Base-by-base conservation (phyloP, 2,797 vertebrate species). In the Halcyon chelicuti region DNA sequence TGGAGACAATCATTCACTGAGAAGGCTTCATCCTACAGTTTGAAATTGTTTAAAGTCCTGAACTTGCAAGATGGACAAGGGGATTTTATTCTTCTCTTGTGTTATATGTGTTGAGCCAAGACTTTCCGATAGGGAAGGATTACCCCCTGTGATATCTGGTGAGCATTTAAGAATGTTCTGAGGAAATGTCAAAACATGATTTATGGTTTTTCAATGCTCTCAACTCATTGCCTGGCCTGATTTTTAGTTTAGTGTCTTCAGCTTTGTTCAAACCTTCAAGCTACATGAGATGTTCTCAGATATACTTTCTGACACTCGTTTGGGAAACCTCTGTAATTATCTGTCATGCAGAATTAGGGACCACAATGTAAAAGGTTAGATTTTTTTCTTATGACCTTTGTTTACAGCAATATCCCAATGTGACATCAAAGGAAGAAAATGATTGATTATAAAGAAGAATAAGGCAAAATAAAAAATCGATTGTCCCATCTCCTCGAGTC, bases 281-380 rank as follows among this genome's bases (percentile, higher is more conserved):
- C 55, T 73, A 74, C 31, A 88, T 21, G 6, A 91, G 61, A 82
- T 85, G 15, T 85, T 85, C 65, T 52, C 84, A 83, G 44, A 55
- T 88, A 65, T 5, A 29, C 21, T 93, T 89, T 67, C 73, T 95
- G 82, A 84, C 26, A 40, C n/a, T 52, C 17, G 37, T 80, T 60
- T 52, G 46, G 60, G 71, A 87, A 96, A 92, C 23, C 10, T 61
- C 31, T 93, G 47, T 73, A 85, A 88, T 70, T 94, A 87, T 78
- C 46, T 89, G 62, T 61, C 75, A 91, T 44, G 29, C 19, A 77
- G 70, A 94, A 94, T 93, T 88, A 93, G 62, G 60, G 71, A 82
- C 14, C 29, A 37, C 35, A 80, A 67, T 75, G 61, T 76, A 52
- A 94, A 86, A 91, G 28, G 21, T 65, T 84, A 65, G 12, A 25